phyloP scores from a whole-genome alignment of 2,797 vertebrate genomes.

The Sebastes goodei region DNA sequence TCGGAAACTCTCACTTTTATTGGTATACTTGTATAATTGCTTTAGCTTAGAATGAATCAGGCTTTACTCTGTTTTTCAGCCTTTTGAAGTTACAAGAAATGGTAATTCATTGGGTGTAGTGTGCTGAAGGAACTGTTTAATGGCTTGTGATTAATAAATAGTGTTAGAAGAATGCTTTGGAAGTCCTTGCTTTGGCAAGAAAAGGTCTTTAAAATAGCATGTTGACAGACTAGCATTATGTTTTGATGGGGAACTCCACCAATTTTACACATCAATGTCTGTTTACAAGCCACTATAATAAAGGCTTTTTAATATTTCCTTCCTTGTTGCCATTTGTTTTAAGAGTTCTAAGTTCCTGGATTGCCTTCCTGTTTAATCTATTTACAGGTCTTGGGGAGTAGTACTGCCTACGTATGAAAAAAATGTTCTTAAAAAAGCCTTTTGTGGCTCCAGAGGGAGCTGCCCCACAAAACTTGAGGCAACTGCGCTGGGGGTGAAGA shows the following conservation, averaged over 20 bases:
- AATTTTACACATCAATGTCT: not conserved
- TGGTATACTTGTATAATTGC: conserved; percentile 4
- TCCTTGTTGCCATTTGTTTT: too few species aligned
- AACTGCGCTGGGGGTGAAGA: not conserved
- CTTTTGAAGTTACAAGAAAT: not conserved
- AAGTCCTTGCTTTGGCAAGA: not conserved
- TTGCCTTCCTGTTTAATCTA: too few species aligned
- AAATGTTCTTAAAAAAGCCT: not conserved
- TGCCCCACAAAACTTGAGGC: not conserved
- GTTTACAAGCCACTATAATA: too few species aligned
- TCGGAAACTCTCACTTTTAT: not conserved
- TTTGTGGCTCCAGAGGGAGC: not conserved
- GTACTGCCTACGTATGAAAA: too few species aligned
- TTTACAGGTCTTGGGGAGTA: too few species aligned
- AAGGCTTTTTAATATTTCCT: too few species aligned
- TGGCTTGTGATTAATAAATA: not conserved
- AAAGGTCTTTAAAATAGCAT: not conserved
- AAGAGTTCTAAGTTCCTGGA: too few species aligned
- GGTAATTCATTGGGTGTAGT: not conserved
- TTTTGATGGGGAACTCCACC: not conserved
- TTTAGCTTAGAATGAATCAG: not conserved
- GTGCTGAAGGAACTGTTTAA: not conserved
- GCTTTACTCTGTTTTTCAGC: not conserved
- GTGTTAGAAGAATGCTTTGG: not conserved
- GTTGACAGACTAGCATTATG: not conserved